Evolutionary conservation across 2,888 invertebrate genomes (phyloP).

Genomic region (Drosophila paracracens): DNA sequence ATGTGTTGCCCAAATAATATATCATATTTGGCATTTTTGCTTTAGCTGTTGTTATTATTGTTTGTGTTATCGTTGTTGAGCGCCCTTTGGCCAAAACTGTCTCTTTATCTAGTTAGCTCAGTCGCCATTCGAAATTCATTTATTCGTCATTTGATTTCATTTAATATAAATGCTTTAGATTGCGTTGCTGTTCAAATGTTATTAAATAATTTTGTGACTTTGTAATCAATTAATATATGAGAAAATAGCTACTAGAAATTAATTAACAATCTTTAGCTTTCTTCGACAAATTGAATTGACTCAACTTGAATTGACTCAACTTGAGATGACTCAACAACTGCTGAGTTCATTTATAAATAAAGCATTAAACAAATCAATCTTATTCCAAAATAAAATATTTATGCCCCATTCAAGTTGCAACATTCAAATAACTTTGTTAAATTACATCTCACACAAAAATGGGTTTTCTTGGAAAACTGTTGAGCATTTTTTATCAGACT

Average conservation of each 20-base stretch:
- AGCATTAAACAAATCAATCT: not conserved
- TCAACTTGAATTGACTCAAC: too few relatives aligned
- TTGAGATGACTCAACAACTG: too few relatives aligned
- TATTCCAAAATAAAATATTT: not conserved
- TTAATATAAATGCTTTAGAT: conserved; percentile 18
- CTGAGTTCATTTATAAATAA: not conserved
- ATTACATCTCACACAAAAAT: not conserved
- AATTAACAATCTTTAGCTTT: not conserved
- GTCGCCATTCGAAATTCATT: conserved; percentile 38
- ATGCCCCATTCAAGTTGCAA: not conserved
- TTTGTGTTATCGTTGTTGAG: conserved; percentile 16
- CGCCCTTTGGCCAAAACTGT: conserved; percentile 19
- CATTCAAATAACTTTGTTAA: not conserved
- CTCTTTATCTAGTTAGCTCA: conserved; percentile 28
- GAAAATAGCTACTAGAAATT: not conserved
- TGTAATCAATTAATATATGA: not conserved
- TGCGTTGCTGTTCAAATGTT: conserved; percentile 1
- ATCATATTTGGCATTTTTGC: conserved; percentile 29
- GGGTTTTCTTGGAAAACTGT: not conserved
- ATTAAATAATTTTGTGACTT: not conserved
- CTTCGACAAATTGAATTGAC: not conserved
- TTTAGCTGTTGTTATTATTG: not conserved
- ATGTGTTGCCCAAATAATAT: conserved; percentile 36
- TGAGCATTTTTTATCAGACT: not conserved
- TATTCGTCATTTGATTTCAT: conserved; percentile 36